A percentile compares a stretch with the other conserved stretches of the same genome.
phyloP scores from a whole-genome alignment of 2,888 invertebrate species.

The Meiosimyza decipiens region DNA sequence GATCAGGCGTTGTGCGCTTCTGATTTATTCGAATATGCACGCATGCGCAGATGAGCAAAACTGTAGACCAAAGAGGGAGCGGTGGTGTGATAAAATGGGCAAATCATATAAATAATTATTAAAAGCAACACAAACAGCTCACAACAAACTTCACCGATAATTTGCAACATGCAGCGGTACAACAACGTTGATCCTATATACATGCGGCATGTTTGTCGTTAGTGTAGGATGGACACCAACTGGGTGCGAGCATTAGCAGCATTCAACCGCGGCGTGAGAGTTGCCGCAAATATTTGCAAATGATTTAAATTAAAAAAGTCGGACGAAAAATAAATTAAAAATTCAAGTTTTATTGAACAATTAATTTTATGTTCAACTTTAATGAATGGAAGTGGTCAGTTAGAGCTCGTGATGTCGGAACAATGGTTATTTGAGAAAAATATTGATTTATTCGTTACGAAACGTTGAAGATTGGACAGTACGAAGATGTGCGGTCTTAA shows the following conservation, averaged over 20 bases:
- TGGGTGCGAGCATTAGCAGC: neutral
- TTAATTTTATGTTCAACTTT: slow-evolving; percentile 4
- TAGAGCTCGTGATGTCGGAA: too few species aligned
- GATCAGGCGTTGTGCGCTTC: neutral
- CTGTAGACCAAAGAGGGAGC: neutral
- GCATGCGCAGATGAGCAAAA: slow-evolving; percentile 17
- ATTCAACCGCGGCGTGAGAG: neutral
- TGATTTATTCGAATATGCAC: slow-evolving; percentile 25
- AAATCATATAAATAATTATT: slow-evolving; percentile 18
- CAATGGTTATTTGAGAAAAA: too few species aligned
- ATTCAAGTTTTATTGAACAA: slow-evolving; percentile 2
- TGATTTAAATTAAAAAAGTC: slow-evolving; percentile 4
- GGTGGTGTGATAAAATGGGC: neutral
- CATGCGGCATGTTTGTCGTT: neutral
- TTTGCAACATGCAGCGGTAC: neutral
- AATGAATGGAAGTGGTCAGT: neutral
- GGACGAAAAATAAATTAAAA: too few species aligned
- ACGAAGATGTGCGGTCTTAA: too few species aligned
- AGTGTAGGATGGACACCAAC: slow-evolving; percentile 8
- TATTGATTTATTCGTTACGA: too few species aligned
- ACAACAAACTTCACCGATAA: neutral
- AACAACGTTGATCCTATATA: neutral
- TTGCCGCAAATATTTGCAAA: neutral
- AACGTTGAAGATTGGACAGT: too few species aligned
- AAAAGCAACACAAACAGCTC: neutral